Conservation (phyloP, 1,140 invertebrate species). For the Euwallacea similis region DNA sequence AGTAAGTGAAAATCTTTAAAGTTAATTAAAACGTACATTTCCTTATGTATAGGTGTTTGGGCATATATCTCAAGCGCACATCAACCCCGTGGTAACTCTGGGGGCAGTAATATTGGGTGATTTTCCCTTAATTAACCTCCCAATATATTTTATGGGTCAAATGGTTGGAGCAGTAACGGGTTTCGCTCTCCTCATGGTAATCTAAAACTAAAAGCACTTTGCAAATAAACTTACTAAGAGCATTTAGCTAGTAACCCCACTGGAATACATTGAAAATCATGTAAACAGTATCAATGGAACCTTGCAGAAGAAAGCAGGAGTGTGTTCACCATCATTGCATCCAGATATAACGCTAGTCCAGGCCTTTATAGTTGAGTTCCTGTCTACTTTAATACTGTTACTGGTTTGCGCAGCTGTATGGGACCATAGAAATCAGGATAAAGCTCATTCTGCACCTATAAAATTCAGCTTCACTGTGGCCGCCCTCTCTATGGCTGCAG, state of each 20-base stretch:
- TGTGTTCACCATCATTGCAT: slow-evolving; percentile 46
- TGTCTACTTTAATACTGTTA: slow-evolving; percentile 61
- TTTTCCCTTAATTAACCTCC: background rate
- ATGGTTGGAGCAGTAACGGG: slow-evolving; percentile 10
- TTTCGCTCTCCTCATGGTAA: slow-evolving; percentile 4
- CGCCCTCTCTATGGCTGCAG: slow-evolving; percentile 62
- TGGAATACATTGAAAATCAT: slow-evolving; percentile 40
- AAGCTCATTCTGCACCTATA: slow-evolving; percentile 61
- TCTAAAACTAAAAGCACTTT: background rate
- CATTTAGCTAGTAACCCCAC: slow-evolving; percentile 56
- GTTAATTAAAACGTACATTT: too few relatives aligned
- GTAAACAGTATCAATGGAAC: slow-evolving; percentile 30
- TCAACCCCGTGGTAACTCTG: background rate
- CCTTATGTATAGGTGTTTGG: background rate
- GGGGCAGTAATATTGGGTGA: slow-evolving; percentile 51
- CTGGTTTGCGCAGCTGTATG: slow-evolving; percentile 66
- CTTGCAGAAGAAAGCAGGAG: slow-evolving; percentile 21
- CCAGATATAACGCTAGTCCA: slow-evolving; percentile 39
- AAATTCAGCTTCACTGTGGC: slow-evolving; percentile 67
- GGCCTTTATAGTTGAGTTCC: slow-evolving; percentile 63
- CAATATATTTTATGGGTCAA: slow-evolving; percentile 19
- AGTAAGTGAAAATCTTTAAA: slow-evolving; percentile 12
- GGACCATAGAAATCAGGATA: slow-evolving; percentile 62
- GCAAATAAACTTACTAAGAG: background rate
- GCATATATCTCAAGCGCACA: background rate